Conservation (phyloP, 2,888 invertebrate genomes). For the Oligia fasciuncula region DNA sequence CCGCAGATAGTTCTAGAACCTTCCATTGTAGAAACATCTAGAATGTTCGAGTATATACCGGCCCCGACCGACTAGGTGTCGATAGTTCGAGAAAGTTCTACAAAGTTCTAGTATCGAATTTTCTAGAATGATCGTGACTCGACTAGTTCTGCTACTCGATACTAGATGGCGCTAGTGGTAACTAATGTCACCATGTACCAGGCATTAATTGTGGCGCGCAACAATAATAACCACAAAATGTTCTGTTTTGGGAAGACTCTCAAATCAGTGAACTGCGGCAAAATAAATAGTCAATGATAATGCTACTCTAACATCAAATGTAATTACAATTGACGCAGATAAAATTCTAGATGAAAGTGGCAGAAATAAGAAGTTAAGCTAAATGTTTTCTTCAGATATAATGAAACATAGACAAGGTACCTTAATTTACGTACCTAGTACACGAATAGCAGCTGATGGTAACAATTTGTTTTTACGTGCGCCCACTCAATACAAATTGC, state of each 20-base stretch:
- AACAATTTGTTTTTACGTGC: neutral
- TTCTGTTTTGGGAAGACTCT: neutral
- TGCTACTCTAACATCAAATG: neutral
- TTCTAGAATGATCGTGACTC: too few relatives aligned
- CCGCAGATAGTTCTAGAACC: too few relatives aligned
- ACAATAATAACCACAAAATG: neutral
- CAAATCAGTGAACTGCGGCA: neutral
- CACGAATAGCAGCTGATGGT: neutral
- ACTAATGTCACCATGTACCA: too few relatives aligned
- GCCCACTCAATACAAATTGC: neutral
- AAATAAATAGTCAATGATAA: neutral
- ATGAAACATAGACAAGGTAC: neutral
- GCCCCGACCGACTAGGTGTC: too few relatives aligned
- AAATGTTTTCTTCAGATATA: neutral
- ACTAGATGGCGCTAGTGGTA: too few relatives aligned
- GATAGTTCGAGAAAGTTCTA: too few relatives aligned
- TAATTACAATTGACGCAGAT: neutral
- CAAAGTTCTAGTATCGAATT: too few relatives aligned
- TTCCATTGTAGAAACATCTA: too few relatives aligned
- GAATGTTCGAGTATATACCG: too few relatives aligned
- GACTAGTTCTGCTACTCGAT: too few relatives aligned
- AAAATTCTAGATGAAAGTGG: neutral
- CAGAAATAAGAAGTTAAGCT: neutral
- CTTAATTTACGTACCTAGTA: neutral
- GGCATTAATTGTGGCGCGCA: too few relatives aligned